Evolutionary conservation across 2,797 vertebrate species (phyloP).

Genomic region (Cossypha dichroa): DNA sequence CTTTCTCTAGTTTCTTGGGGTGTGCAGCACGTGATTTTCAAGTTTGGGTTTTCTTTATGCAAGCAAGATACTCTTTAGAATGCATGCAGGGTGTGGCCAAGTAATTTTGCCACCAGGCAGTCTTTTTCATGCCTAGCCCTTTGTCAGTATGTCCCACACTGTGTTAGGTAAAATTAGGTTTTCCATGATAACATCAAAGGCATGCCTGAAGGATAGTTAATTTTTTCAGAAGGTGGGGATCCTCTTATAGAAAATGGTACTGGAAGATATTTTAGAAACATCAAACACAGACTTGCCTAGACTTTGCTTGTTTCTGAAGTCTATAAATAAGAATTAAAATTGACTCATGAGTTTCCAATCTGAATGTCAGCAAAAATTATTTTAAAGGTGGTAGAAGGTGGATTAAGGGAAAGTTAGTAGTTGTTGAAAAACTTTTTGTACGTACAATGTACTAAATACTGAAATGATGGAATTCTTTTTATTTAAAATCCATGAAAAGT

Average conservation of each 20-base stretch:
- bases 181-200: slow-evolving; percentile 76
- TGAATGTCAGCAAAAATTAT: slow-evolving; percentile 61
- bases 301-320: slow-evolving; percentile 73
- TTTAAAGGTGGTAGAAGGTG: slow-evolving; percentile 24
- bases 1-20: slow-evolving; percentile 47
- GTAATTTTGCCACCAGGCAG: slow-evolving; percentile 60
- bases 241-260: slow-evolving; percentile 64
- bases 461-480: background rate
- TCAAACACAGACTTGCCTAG: slow-evolving; percentile 76
- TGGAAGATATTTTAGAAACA: slow-evolving; percentile 75
- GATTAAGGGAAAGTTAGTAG: slow-evolving; percentile 13
- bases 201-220: slow-evolving; percentile 72
- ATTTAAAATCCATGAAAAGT: background rate
- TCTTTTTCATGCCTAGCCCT: slow-evolving; percentile 63
- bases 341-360: slow-evolving; percentile 76
- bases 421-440: background rate
- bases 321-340: slow-evolving; percentile 77
- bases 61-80: slow-evolving; percentile 49
- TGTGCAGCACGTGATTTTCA: slow-evolving; percentile 32
- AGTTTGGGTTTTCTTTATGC: slow-evolving; percentile 40
- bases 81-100: slow-evolving; percentile 22
- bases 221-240: slow-evolving; percentile 71
- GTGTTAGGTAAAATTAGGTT: slow-evolving; percentile 71
- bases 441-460: background rate
- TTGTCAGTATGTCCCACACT: slow-evolving; percentile 63